Conservation (phyloP, 2,113 vertebrate genomes). For the Mobula birostris region DNA sequence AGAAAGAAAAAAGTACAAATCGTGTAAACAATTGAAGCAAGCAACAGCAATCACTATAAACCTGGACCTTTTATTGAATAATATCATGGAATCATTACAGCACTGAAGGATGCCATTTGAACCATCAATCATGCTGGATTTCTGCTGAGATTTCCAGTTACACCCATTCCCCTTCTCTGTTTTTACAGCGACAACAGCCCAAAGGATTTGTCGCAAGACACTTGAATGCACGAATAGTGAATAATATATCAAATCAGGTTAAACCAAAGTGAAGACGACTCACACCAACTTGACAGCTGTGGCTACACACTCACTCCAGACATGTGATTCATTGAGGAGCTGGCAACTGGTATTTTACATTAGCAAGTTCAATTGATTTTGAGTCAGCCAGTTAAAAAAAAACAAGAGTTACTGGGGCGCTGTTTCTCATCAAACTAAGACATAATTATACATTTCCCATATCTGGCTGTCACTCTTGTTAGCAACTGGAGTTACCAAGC, state of each 20-base stretch:
- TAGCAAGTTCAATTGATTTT: conserved; percentile 15
- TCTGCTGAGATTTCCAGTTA: too few relatives aligned
- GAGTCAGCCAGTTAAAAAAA: not conserved
- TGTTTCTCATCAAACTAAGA: not conserved
- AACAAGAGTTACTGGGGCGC: not conserved
- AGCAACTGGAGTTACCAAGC: not conserved
- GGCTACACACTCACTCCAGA: not conserved
- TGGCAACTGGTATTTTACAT: conserved; percentile 9
- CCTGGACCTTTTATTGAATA: too few relatives aligned
- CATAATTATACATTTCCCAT: not conserved
- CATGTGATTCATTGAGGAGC: not conserved
- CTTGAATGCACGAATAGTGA: not conserved
- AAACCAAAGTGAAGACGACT: not conserved
- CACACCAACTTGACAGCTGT: not conserved
- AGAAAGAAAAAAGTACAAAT: too few relatives aligned
- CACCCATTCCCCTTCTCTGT: too few relatives aligned
- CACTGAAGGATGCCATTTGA: too few relatives aligned
- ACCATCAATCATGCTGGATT: too few relatives aligned
- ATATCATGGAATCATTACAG: too few relatives aligned
- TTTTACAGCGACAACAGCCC: not conserved
- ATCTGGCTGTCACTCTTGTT: not conserved
- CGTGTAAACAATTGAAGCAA: too few relatives aligned
- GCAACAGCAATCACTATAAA: too few relatives aligned
- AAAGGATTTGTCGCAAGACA: too few relatives aligned
- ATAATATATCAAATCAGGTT: not conserved